These are phyloP conservation scores for Pontoporia blainvillei DNA, from an alignment of 2,113 vertebrate genomes.

Conservation along the genomic window DNA sequence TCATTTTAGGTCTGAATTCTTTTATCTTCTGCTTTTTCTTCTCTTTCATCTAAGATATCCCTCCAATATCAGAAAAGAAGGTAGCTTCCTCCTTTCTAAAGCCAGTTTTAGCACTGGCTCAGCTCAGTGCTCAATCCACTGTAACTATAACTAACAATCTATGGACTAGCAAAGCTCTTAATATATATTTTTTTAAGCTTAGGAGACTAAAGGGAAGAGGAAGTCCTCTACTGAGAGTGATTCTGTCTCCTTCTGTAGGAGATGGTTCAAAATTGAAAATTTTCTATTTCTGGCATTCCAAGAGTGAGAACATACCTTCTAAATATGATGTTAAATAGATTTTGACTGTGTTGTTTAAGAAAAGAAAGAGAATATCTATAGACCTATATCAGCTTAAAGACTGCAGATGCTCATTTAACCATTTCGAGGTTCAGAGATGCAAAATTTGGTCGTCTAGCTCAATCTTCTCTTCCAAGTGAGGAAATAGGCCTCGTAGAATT, in stretches of 20 bases:
- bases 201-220: not conserved
- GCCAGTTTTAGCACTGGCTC: not conserved
- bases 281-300: not conserved
- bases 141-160: not conserved
- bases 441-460: not conserved
- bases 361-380: not conserved
- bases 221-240: not conserved
- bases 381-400: not conserved
- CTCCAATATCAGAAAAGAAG: not conserved
- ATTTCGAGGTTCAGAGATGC: not conserved
- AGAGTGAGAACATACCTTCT: not conserved
- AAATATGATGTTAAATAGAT: not conserved
- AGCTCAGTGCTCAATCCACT: not conserved
- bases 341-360: not conserved
- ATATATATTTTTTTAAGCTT: not conserved
- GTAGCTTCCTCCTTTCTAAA: not conserved
- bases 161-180: not conserved
- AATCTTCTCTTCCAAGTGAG: not conserved
- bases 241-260: not conserved
- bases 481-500: not conserved
- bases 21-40: not conserved
- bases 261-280: not conserved
- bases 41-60: not conserved
- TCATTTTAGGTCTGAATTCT: not conserved
- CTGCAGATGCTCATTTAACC: not conserved